These are phyloP conservation scores for Zhuqinia jingwanae DNA, from an alignment of 2,888 invertebrate species.

Conservation along the genomic window DNA sequence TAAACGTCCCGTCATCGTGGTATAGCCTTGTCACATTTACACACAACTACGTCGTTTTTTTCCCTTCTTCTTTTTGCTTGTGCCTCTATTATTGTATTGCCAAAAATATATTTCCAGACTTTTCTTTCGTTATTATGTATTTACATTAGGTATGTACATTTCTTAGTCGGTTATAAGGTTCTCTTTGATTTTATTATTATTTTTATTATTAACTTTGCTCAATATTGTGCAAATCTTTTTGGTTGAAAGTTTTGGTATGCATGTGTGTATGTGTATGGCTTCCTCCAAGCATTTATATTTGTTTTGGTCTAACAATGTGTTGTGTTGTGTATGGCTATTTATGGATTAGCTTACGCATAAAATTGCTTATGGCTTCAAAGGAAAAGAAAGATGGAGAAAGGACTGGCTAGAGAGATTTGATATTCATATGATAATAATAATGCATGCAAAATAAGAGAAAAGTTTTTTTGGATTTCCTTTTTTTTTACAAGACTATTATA, in stretches of 20 bases:
- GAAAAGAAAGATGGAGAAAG: no score
- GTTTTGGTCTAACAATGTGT: not conserved
- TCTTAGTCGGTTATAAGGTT: not conserved
- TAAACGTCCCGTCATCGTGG: not conserved
- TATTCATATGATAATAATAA: not conserved
- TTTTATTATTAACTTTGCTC: no score
- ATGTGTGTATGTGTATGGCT: no score
- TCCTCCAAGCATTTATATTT: not conserved
- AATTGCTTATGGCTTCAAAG: constrained; percentile 1
- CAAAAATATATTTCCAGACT: not conserved
- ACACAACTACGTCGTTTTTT: not conserved
- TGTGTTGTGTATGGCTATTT: no score
- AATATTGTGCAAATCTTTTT: no score
- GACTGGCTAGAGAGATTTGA: no score
- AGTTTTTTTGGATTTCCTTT: no score
- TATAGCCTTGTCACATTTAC: not conserved
- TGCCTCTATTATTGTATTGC: not conserved
- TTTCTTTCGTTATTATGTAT: no score
- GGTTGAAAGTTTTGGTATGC: no score
- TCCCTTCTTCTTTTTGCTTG: not conserved
- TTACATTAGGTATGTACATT: not conserved
- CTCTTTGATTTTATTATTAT: no score
- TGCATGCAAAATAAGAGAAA: not conserved
- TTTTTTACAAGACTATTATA: not conserved
- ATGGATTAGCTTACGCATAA: constrained; percentile 27